A percentile compares a stretch with the other conserved stretches of the same genome.
phyloP scores from a whole-genome alignment of 2,888 invertebrate species.

The Meghimatium bilineatum region DNA sequence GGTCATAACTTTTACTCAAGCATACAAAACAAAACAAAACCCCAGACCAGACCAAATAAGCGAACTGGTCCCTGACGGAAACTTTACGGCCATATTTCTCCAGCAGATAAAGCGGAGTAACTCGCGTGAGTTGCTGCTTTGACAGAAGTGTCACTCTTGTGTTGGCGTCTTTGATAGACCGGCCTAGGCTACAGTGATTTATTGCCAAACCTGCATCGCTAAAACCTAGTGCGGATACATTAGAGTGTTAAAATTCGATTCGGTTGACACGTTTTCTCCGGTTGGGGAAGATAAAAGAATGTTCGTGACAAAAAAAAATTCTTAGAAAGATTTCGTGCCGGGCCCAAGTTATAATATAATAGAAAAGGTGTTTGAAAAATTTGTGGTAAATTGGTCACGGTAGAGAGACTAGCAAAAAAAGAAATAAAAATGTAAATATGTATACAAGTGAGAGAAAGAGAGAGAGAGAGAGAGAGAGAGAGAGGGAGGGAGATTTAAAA shows the following conservation, averaged over 20 bases:
- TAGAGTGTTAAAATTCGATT: slow-evolving; percentile 28
- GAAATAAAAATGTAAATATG: neutral
- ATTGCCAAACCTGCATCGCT: slow-evolving; percentile 1
- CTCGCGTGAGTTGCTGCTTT: slow-evolving; percentile 30
- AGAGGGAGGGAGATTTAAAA: too few relatives aligned
- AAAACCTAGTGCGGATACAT: slow-evolving; percentile 7
- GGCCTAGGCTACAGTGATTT: slow-evolving; percentile 27
- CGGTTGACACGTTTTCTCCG: slow-evolving; percentile 27
- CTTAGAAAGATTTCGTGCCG: neutral
- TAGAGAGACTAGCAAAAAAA: neutral
- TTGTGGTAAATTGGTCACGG: neutral
- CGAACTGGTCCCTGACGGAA: neutral
- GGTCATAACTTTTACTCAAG: neutral
- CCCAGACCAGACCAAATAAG: neutral
- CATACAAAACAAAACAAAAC: neutral
- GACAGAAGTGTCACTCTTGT: slow-evolving; percentile 34
- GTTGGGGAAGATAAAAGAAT: slow-evolving; percentile 1
- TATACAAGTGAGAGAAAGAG: neutral
- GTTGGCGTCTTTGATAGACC: slow-evolving; percentile 25
- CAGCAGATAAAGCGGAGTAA: slow-evolving; percentile 30
- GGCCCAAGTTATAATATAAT: neutral
- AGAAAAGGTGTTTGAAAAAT: neutral
- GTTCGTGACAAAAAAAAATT: neutral
- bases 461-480: too few relatives aligned
- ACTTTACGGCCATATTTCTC: slow-evolving; percentile 9